Evolutionary conservation across 53 echinoderm and acorn worm genomes (phyloP), one percentile per base, ranked within the genome.

Genomic region (Temnopleurus reevesii): DNA sequence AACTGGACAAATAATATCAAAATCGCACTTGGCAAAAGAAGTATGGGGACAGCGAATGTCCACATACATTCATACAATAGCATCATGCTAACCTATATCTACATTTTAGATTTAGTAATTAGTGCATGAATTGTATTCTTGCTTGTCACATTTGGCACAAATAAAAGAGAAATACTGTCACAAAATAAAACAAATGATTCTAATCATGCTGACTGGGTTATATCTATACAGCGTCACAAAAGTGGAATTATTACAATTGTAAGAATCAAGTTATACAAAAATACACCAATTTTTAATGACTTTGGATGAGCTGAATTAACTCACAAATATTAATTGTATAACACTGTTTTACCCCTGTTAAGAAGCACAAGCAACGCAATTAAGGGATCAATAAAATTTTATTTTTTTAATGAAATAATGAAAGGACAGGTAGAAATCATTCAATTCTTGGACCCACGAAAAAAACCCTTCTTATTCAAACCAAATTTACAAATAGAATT

Each of bases 131-230:
- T 46, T 79, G 79, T 79, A 27, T 28, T 77, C 26, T 45, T 29
- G 43, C 41, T 28, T 47, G 46, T 79, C 49, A 79, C 79, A 29
- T 79, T 79, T 79, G 79, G 79, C 79, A 79, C 79, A 79, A 79
- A 47, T 47, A 49, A 47, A 29, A 79, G n/a, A n/a, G 47, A 79
- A 47, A 46, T 79, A 79, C 79, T 71, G 71, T 71, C 43, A 71
- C n/a, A 71, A 71, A 71, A 6, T n/a, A 38, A 58, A 71, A 71
- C 71, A 71, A 71, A 63, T 15, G 33, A 15, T 25, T 8, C 10
- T 10, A 71, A 71, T 71, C 35, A 65, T 33, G 41, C 18, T 71
- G 19, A 41, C 71, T 71, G 23, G 21, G 41, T 38, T 9, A n/a
- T 8, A 19, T 63, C 63, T 63, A 63, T 31, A 71, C 71, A 71